phyloP scores from a whole-genome alignment of 1,140 invertebrate genomes.

The Stratiolaelaps scimitus region DNA sequence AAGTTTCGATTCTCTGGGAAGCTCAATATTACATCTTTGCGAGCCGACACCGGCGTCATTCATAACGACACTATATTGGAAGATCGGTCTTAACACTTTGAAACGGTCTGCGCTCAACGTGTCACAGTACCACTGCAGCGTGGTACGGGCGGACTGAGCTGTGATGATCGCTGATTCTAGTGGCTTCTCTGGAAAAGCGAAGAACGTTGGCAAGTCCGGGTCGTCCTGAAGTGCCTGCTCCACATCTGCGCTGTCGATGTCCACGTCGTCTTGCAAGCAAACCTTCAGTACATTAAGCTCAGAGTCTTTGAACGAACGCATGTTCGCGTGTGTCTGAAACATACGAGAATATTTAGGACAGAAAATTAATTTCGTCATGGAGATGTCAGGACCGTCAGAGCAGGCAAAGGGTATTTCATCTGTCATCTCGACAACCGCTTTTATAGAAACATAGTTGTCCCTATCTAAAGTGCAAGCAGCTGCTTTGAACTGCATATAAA shows the following conservation, averaged over 20 bases:
- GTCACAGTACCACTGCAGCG: conserved; percentile 17
- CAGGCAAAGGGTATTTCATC: no score
- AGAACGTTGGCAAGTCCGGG: conserved; percentile 12
- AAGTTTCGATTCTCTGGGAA: conserved; percentile 4
- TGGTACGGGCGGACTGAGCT: background rate
- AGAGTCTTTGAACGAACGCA: background rate
- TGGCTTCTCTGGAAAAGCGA: conserved; percentile 7
- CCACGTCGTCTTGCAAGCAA: background rate
- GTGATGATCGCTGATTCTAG: conserved; percentile 11
- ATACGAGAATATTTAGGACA: no score
- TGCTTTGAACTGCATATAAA: no score
- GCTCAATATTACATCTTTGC: background rate
- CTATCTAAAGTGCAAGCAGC: no score
- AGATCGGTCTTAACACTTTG: background rate
- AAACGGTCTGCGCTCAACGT: background rate
- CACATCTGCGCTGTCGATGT: conserved; percentile 22
- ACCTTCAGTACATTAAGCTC: background rate
- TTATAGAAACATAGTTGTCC: no score
- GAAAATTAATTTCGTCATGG: no score
- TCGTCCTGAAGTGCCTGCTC: conserved; percentile 26
- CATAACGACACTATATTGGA: background rate
- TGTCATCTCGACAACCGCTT: no score
- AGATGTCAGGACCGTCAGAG: no score
- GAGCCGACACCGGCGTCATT: no score
- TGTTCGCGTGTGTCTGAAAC: no score